phyloP scores from a whole-genome alignment of 2,888 invertebrate species.

The Idaea biselata region DNA sequence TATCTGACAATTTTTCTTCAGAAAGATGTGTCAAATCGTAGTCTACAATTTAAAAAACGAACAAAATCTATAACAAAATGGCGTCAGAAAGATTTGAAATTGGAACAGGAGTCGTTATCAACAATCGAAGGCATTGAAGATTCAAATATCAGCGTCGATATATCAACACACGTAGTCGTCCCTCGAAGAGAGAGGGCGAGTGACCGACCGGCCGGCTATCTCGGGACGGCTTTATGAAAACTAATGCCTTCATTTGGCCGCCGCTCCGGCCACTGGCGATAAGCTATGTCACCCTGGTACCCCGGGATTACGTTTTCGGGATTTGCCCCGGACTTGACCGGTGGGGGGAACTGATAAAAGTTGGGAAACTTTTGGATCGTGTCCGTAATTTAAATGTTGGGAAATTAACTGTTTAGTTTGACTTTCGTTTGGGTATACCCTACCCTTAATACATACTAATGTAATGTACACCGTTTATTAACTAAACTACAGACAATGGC shows the following conservation, averaged over 20 bases:
- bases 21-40: too few relatives aligned
- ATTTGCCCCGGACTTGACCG: slow-evolving; percentile 49
- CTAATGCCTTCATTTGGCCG: slow-evolving; percentile 79
- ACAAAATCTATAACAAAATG: neutral
- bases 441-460: neutral
- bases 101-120: slow-evolving; percentile 10
- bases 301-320: slow-evolving; percentile 69
- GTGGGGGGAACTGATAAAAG: slow-evolving; percentile 58
- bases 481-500: neutral
- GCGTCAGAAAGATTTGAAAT: neutral
- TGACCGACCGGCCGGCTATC: slow-evolving; percentile 70
- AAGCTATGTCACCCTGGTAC: slow-evolving; percentile 74
- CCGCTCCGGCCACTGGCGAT: slow-evolving; percentile 64
- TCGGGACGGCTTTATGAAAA: slow-evolving; percentile 74
- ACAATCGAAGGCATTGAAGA: slow-evolving; percentile 27
- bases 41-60: too few relatives aligned
- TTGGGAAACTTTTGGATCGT: slow-evolving; percentile 55
- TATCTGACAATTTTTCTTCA: too few relatives aligned
- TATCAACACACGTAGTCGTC: slow-evolving; percentile 55
- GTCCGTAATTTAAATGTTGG: slow-evolving; percentile 60
- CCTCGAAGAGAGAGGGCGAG: slow-evolving; percentile 48
- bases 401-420: slow-evolving; percentile 37
- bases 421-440: slow-evolving; percentile 10
- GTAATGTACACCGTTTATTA: neutral
- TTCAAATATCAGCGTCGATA: slow-evolving; percentile 54